phyloP scores from a whole-genome alignment of 2,113 vertebrate genomes.

The Merops nubicus region DNA sequence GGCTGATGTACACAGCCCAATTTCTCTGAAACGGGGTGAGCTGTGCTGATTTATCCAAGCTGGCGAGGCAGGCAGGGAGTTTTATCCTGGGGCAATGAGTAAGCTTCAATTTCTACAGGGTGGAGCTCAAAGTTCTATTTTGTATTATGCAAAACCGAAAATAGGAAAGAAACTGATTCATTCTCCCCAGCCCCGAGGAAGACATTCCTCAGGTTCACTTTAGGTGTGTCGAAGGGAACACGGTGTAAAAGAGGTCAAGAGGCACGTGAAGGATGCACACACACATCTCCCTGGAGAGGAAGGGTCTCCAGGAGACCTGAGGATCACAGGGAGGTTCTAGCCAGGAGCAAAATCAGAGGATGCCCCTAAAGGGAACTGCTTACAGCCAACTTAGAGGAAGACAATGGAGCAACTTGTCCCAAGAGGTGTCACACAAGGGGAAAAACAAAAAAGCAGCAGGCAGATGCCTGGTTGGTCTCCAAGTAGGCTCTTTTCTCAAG shows the following conservation, averaged over 20 bases:
- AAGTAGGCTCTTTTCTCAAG: not conserved
- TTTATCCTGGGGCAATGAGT: not conserved
- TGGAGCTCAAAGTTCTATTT: conserved; percentile 3
- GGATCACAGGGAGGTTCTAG: not conserved
- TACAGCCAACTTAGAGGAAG: not conserved
- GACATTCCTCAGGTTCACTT: not conserved
- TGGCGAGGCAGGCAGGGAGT: not conserved
- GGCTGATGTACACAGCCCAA: not conserved
- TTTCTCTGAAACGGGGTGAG: not conserved
- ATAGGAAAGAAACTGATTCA: conserved; percentile 24
- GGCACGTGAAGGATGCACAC: not conserved
- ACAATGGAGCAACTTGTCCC: not conserved
- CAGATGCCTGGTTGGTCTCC: not conserved
- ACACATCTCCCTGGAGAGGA: not conserved
- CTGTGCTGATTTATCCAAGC: not conserved
- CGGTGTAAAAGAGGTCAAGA: not conserved
- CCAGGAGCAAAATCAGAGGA: not conserved
- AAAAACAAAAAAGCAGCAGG: accelerated
- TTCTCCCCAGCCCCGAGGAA: not conserved
- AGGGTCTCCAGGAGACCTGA: not conserved
- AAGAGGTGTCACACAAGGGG: not conserved
- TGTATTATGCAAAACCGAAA: not conserved
- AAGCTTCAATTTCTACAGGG: conserved; percentile 7
- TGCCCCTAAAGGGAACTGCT: not conserved
- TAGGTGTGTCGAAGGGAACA: not conserved